A percentile compares a stretch with the other conserved stretches of the same genome.
phyloP scores from a whole-genome alignment of 2,888 invertebrate species.

The Chymomyza caudatula region DNA sequence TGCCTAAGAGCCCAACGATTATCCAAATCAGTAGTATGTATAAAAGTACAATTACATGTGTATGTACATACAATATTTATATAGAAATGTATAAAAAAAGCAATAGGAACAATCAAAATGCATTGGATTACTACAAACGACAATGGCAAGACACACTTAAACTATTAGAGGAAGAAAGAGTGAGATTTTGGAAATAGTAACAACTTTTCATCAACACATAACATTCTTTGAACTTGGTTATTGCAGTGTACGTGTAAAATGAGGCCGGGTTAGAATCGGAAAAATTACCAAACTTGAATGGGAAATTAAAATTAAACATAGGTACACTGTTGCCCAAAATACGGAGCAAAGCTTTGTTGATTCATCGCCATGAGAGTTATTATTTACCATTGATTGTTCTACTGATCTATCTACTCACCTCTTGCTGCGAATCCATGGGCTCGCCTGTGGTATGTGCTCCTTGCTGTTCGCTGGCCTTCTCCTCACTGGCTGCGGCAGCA shows the following conservation, averaged over 20 bases:
- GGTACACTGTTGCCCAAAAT: background rate
- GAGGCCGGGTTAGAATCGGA: background rate
- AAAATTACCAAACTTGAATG: background rate
- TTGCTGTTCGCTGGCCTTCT: constrained; percentile 65
- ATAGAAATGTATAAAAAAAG: constrained; percentile 36
- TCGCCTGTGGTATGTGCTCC: constrained; percentile 75
- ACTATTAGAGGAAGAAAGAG: background rate
- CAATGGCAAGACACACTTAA: constrained; percentile 1
- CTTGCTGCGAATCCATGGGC: constrained; percentile 78
- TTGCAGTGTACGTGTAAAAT: background rate
- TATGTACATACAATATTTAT: background rate
- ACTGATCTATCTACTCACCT: constrained; percentile 74
- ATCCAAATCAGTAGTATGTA: constrained; percentile 22
- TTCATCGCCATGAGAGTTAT: background rate
- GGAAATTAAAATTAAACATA: background rate
- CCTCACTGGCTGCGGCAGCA: constrained; percentile 71
- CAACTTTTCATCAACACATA: background rate
- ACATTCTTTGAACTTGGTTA: background rate
- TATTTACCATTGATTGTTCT: background rate
- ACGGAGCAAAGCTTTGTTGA: background rate
- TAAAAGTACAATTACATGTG: constrained; percentile 40
- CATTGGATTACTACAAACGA: constrained; percentile 14
- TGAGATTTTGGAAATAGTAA: background rate
- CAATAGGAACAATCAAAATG: constrained; percentile 34
- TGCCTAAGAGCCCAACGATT: constrained; percentile 70